Evolutionary conservation across 2,113 vertebrate genomes (phyloP), one percentile per base, ranked within the genome.

Genomic region (Anolis sagrei): DNA sequence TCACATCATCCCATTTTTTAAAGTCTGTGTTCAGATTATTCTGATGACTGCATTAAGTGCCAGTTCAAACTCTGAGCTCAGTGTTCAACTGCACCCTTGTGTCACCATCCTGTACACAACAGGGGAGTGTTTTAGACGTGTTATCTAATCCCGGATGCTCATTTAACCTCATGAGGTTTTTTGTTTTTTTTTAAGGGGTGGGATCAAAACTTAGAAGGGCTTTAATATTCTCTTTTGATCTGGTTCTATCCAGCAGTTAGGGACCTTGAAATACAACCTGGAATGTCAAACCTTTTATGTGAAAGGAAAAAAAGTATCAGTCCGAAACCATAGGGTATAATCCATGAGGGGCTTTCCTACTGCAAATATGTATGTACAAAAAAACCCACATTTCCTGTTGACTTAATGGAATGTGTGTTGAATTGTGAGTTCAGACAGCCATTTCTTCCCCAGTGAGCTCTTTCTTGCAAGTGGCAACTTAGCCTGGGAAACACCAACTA

Each of bases 131-230:
- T 86, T 62, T 44, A 76, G 80, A 78, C 64, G 13, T 90, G 92
- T 89, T 89, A 68, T 91, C 82, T n/a, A 85, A 29, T 84, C 85
- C 39, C 89, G 83, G 58, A 36, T 27, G 13, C 81, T 34, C 86
- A 79, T 91, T 91, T 62, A 90, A 86, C 18, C 58, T 72, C 79
- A 76, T 62, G 48, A 1, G 90, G 85, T 83, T 89, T 70, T n/a
- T n/a, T n/a, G n/a, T n/a, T n/a, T n/a, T n/a, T n/a, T 79, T 69
- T 91, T 87, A 39, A 51, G 39, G 76, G 34, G 70, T 92, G 87
- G 29, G 29, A 27, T 87, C 83, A 87, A 89, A 90, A 85, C 85
- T 9, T 87, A 89, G 85, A 95, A 92, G 94, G 93, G 92, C 91
- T 95, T 74, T 83, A 73, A 27, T 77, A 5, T 84, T 73, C 7